A percentile compares a stretch with the other conserved stretches of the same genome.
phyloP scores from a whole-genome alignment of 2,797 vertebrate genomes.

The Fistularia tabacaria region DNA sequence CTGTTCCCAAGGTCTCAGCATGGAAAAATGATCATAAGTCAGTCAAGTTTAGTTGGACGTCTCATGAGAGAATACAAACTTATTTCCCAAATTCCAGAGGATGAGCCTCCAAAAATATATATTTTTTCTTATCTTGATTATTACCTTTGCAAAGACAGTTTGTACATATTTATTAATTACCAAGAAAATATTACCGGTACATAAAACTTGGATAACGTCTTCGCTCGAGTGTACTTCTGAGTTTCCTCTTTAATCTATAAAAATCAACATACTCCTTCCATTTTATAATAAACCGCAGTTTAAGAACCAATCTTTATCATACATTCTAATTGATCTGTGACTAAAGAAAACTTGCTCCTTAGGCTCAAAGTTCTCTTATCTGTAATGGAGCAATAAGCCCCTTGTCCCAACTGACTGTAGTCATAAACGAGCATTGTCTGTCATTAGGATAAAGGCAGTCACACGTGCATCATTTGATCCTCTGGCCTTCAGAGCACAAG shows the following conservation, averaged over 20 bases:
- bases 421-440: conserved; percentile 35
- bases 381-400: no score
- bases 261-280: no score
- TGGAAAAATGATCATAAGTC: conserved; percentile 8
- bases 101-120: not conserved
- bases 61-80: not conserved
- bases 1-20: conserved; percentile 2
- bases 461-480: conserved; percentile 69
- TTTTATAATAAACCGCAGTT: no score
- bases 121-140: not conserved
- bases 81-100: not conserved
- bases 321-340: conserved; percentile 18
- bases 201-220: no score
- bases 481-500: conserved; percentile 50
- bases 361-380: no score
- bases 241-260: not conserved
- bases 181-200: not conserved
- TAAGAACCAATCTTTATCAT: not conserved
- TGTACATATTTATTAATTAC: not conserved
- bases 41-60: conserved; percentile 2
- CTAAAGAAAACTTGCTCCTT: conserved; percentile 17
- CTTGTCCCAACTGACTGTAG: not conserved
- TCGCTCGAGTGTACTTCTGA: not conserved
- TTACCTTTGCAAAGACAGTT: not conserved
- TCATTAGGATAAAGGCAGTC: conserved; percentile 56